Percentiles rank a stretch among this genome's conserved stretches.
Evolutionary conservation across 2,797 vertebrate genomes (phyloP).

Genomic region (Urocyon cinereoargenteus): DNA sequence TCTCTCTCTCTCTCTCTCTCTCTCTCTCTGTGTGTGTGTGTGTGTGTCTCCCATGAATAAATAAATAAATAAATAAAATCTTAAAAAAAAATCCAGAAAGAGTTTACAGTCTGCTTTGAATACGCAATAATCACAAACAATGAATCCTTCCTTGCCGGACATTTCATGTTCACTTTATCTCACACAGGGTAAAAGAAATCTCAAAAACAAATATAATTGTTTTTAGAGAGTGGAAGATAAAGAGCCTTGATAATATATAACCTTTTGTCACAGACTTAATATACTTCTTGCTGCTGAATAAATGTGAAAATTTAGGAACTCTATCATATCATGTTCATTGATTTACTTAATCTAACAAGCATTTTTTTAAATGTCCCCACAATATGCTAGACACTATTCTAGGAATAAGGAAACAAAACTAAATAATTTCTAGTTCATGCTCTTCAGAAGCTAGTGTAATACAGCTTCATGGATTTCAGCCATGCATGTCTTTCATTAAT

Average conservation of each 20-base stretch:
- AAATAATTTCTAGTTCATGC: neutral
- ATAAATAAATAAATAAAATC: too few relatives aligned
- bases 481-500: neutral
- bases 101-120: neutral
- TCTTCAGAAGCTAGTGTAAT: neutral
- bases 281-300: neutral
- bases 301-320: neutral
- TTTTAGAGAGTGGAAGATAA: constrained; percentile 3
- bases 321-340: neutral
- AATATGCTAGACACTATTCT: neutral
- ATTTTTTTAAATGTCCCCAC: neutral
- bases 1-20: too few relatives aligned
- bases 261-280: neutral
- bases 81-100: neutral
- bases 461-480: neutral
- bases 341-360: neutral
- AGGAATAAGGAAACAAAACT: neutral
- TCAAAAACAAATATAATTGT: neutral
- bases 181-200: neutral
- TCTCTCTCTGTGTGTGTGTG: too few relatives aligned
- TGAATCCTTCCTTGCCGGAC: neutral
- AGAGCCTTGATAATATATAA: neutral
- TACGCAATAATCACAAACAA: neutral
- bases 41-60: too few relatives aligned
- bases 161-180: constrained; percentile 25